phyloP scores from a whole-genome alignment of 2,797 vertebrate genomes.

The Sebastes diaconus region DNA sequence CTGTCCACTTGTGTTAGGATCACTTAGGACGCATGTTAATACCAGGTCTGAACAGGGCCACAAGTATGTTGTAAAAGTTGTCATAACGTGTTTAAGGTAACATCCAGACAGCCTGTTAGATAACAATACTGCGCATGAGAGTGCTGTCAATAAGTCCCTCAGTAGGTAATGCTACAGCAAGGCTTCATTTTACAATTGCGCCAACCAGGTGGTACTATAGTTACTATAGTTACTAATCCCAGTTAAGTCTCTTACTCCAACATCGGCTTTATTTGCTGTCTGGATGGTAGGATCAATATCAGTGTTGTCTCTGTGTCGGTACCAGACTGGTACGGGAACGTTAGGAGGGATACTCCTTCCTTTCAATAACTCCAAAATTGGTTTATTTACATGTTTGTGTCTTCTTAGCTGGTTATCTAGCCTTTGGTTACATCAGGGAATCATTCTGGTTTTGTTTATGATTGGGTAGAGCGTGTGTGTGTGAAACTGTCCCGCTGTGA shows the following conservation, averaged over 20 bases:
- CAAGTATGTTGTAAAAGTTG: not conserved
- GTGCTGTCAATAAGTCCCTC: not conserved
- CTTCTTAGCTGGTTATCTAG: not conserved
- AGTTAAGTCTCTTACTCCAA: not conserved
- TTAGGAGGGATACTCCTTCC: not conserved
- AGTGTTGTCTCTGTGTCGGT: not conserved
- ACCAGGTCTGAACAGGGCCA: no score
- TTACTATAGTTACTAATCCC: not conserved
- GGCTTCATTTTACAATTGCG: not conserved
- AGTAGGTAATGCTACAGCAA: not conserved
- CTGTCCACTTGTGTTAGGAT: no score
- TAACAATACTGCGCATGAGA: not conserved
- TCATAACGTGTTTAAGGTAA: not conserved
- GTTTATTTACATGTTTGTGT: not conserved
- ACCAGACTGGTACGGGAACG: not conserved
- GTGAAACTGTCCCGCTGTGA: not conserved
- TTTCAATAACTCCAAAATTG: no score
- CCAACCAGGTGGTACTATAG: not conserved
- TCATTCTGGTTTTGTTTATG: not conserved
- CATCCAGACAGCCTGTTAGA: not conserved
- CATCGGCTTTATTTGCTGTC: not conserved
- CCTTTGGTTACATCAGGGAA: not conserved
- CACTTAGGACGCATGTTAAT: no score
- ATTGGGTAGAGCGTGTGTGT: no score
- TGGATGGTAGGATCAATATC: not conserved